These are phyloP conservation scores for Scaptodrosophila lebanonensis DNA, from an alignment of 1,140 invertebrate species.

Conservation along the genomic window DNA sequence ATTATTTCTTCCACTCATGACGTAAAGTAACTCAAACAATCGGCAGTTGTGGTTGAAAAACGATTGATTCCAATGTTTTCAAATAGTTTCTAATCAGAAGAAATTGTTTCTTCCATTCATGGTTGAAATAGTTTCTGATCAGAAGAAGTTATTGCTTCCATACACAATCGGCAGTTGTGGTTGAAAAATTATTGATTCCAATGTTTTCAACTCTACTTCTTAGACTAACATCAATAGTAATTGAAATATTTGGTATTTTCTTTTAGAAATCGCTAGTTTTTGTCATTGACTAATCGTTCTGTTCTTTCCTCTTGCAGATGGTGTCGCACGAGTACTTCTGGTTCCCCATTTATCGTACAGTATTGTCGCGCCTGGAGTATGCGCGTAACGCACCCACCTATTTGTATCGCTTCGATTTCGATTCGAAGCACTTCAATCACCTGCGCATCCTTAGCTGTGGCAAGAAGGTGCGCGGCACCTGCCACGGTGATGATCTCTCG, in stretches of 20 bases:
- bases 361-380: slow-evolving; percentile 71
- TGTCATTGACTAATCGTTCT: background rate
- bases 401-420: slow-evolving; percentile 78
- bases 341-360: slow-evolving; percentile 76
- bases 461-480: slow-evolving; percentile 77
- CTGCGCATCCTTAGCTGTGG: slow-evolving; percentile 76
- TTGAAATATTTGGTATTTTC: background rate
- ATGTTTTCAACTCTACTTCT: background rate
- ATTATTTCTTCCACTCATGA: no score
- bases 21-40: no score
- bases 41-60: no score
- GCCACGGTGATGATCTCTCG: slow-evolving; percentile 82
- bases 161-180: background rate
- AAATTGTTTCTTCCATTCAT: no score
- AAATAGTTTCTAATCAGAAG: no score
- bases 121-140: no score
- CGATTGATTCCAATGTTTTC: no score
- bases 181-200: slow-evolving; percentile 1
- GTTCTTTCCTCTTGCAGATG: slow-evolving; percentile 43
- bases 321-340: slow-evolving; percentile 77
- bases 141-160: no score
- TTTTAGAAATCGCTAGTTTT: background rate
- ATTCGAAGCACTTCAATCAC: slow-evolving; percentile 75
- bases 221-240: background rate
- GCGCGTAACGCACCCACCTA: slow-evolving; percentile 75